phyloP scores from a whole-genome alignment of 2,888 invertebrate species.

The Eupelmus urozonus region DNA sequence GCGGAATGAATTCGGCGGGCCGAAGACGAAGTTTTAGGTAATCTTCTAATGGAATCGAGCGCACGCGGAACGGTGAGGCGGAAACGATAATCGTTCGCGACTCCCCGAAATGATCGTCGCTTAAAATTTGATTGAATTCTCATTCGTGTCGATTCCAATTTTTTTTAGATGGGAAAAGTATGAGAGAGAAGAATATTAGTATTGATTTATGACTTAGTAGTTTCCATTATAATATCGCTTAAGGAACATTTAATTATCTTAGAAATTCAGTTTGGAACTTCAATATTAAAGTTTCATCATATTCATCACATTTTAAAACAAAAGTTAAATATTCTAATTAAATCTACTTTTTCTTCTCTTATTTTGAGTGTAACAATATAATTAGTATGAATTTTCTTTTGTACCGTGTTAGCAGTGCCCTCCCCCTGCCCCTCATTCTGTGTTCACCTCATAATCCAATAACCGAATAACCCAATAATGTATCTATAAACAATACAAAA shows the following conservation, averaged over 20 bases:
- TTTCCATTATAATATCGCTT: neutral
- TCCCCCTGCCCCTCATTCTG: too few species aligned
- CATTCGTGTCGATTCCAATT: neutral
- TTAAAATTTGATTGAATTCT: constrained; percentile 12
- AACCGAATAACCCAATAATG: too few species aligned
- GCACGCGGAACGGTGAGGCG: neutral
- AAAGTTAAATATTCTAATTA: neutral
- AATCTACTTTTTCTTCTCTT: too few species aligned
- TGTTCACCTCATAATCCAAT: too few species aligned
- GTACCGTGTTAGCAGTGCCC: too few species aligned
- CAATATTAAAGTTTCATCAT: too few species aligned
- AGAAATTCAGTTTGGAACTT: neutral
- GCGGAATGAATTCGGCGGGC: constrained; percentile 3
- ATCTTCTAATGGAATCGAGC: constrained; percentile 42
- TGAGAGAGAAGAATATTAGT: neutral
- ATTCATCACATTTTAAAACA: neutral
- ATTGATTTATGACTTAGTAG: neutral
- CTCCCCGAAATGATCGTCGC: neutral
- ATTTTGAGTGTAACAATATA: too few species aligned
- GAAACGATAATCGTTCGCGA: constrained; percentile 21
- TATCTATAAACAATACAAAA: too few species aligned
- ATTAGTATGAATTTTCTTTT: too few species aligned
- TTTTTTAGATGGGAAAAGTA: neutral
- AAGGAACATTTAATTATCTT: constrained; percentile 5
- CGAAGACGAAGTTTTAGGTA: constrained; percentile 14